These are phyloP conservation scores for Tetragonula carbonaria DNA, from an alignment of 2,888 invertebrate species.

Conservation along the genomic window DNA sequence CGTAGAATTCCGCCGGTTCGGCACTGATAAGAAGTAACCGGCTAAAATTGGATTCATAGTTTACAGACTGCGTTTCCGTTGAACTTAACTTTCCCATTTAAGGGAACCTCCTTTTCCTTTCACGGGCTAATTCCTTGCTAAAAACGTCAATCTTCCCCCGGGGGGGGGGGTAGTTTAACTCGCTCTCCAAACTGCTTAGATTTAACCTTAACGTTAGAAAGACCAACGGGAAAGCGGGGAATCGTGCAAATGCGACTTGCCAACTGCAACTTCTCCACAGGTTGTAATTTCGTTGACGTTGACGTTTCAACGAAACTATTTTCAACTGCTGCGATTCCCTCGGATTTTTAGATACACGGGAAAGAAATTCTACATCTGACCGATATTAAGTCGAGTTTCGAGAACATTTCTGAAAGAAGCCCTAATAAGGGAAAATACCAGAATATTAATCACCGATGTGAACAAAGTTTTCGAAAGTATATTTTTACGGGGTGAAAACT, in stretches of 20 bases:
- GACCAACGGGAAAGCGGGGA: background rate
- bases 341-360: no score
- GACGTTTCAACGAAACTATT: background rate
- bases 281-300: background rate
- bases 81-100: constrained; percentile 59
- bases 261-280: background rate
- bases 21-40: constrained; percentile 53
- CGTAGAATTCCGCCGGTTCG: constrained; percentile 41
- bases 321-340: no score
- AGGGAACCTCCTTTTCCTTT: constrained; percentile 33
- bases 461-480: no score
- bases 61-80: constrained; percentile 55
- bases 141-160: constrained; percentile 40
- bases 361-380: no score
- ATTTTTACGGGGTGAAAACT: no score
- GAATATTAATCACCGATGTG: no score
- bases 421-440: no score
- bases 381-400: no score
- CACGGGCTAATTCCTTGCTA: constrained; percentile 34
- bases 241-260: constrained; percentile 20
- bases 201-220: constrained; percentile 24
- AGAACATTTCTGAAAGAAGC: no score
- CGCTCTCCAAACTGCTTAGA: constrained; percentile 27
- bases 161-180: background rate
- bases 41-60: constrained; percentile 62